phyloP scores from a whole-genome alignment of 2,888 invertebrate genomes.

The Antitype chi region DNA sequence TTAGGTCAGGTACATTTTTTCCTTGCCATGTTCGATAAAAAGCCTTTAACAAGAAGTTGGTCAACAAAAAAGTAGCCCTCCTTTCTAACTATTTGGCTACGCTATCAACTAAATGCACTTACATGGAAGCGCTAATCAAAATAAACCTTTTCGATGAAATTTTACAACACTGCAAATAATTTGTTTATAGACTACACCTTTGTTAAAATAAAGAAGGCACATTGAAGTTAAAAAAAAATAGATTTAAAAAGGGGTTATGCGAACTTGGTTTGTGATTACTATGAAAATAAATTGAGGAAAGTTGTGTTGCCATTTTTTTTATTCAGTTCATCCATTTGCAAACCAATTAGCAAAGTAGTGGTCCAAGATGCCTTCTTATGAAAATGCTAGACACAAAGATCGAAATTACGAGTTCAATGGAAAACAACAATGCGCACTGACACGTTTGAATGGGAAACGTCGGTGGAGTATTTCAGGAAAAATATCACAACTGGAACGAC shows the following conservation, averaged over 20 bases:
- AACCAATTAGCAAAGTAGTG: slow-evolving; percentile 27
- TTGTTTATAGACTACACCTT: slow-evolving; percentile 7
- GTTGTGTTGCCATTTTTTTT: slow-evolving; percentile 16
- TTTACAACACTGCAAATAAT: neutral
- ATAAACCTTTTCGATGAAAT: neutral
- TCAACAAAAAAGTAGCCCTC: neutral
- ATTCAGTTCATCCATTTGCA: slow-evolving; percentile 24
- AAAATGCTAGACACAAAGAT: slow-evolving; percentile 52
- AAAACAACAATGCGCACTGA: neutral
- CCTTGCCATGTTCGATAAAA: neutral
- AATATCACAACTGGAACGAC: neutral
- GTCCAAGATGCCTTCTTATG: slow-evolving; percentile 55
- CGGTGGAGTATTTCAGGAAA: neutral
- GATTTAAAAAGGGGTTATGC: neutral
- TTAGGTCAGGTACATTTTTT: neutral
- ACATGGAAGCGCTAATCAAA: slow-evolving; percentile 8
- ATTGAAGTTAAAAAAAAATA: slow-evolving; percentile 27
- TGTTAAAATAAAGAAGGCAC: slow-evolving; percentile 40
- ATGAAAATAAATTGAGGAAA: neutral
- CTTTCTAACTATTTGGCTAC: neutral
- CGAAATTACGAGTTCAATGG: slow-evolving; percentile 25
- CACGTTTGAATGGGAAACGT: neutral
- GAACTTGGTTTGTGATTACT: slow-evolving; percentile 13
- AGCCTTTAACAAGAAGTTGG: neutral
- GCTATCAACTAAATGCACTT: slow-evolving; percentile 14